phyloP scores from a whole-genome alignment of 35 echinoderm and acorn worm species.

The Nesometra sesokonis region DNA sequence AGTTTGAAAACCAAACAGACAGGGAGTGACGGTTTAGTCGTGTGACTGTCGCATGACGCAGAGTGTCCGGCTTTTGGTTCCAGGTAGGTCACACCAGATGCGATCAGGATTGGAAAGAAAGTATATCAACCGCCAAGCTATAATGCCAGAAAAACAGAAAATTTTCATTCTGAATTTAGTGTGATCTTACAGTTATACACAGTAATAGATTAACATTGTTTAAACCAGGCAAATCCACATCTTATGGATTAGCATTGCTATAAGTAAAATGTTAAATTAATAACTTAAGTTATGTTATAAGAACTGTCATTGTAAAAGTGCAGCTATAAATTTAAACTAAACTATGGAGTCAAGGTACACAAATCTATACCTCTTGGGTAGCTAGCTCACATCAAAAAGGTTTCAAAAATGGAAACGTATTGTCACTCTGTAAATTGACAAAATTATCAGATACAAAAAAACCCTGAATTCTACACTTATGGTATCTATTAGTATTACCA shows the following conservation, averaged over 20 bases:
- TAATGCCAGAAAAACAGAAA: too few relatives aligned
- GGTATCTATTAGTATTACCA: neutral
- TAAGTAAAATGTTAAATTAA: neutral
- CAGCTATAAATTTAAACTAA: neutral
- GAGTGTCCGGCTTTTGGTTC: too few relatives aligned
- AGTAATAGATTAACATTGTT: too few relatives aligned
- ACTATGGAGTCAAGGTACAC: neutral
- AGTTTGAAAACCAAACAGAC: too few relatives aligned
- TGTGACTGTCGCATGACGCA: too few relatives aligned
- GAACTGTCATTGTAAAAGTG: neutral
- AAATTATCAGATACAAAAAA: neutral
- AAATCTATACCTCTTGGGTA: neutral
- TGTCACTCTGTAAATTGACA: neutral
- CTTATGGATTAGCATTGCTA: neutral
- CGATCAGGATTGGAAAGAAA: too few relatives aligned
- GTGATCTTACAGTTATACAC: too few relatives aligned
- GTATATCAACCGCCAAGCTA: too few relatives aligned
- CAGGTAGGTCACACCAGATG: too few relatives aligned
- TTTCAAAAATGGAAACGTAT: neutral
- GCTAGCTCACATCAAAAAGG: neutral
- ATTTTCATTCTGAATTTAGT: too few relatives aligned
- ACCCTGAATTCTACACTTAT: neutral
- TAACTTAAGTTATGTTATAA: neutral
- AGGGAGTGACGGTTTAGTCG: too few relatives aligned
- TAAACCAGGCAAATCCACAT: too few relatives aligned